phyloP scores from a whole-genome alignment of 2,113 vertebrate genomes.

The Larimichthys polyactis region DNA sequence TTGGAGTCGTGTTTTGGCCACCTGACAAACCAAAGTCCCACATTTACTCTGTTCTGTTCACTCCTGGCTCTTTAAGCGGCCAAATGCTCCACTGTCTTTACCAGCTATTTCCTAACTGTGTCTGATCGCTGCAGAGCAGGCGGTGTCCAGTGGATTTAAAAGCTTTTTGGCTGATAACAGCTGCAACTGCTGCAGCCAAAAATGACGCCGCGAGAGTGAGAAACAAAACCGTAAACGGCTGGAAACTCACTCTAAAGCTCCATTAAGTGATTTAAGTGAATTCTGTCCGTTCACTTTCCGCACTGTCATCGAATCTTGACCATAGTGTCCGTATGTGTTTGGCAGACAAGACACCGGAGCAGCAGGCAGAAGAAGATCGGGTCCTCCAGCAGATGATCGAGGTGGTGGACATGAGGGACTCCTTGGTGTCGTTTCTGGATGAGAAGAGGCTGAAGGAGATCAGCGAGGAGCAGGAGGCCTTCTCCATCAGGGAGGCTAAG shows the following conservation, averaged over 20 bases:
- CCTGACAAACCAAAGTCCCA: too few species aligned
- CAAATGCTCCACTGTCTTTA: neutral
- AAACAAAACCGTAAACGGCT: neutral
- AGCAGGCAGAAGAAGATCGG: slow-evolving; percentile 82
- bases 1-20: neutral
- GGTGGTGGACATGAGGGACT: slow-evolving; percentile 91
- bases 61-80: neutral
- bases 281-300: neutral
- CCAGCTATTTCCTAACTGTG: neutral
- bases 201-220: too few species aligned
- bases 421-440: slow-evolving; percentile 90
- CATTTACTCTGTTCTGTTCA: too few species aligned
- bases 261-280: neutral
- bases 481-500: slow-evolving; percentile 80
- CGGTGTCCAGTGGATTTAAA: too few species aligned
- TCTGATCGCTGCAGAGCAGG: too few species aligned
- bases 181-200: too few species aligned
- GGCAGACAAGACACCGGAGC: slow-evolving; percentile 87
- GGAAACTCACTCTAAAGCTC: too few species aligned
- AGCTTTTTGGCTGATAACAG: too few species aligned
- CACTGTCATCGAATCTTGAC: too few species aligned
- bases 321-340: neutral
- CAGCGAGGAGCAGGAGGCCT: slow-evolving; percentile 75
- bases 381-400: slow-evolving; percentile 88
- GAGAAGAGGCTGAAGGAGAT: slow-evolving; percentile 91